Percentiles rank a stretch among this genome's conserved stretches.
Evolutionary conservation across 1,140 invertebrate species (phyloP).

Genomic region (Halesus radiatus): DNA sequence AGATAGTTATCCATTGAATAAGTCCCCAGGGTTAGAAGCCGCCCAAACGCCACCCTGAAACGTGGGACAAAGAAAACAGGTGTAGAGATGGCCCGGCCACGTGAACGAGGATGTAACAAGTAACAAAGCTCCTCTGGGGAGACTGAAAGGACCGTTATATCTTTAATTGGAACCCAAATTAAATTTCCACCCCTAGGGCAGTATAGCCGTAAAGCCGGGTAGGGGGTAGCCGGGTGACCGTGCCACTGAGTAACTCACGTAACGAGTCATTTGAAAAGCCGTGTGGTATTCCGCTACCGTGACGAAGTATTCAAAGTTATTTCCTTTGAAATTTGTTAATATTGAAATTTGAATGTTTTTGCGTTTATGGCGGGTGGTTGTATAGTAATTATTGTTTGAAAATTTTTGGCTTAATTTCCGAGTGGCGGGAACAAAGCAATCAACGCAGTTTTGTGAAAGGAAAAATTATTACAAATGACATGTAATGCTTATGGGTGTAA

Average conservation of each 20-base stretch:
- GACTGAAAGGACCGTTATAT: background rate
- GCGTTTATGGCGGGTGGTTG: too few relatives aligned
- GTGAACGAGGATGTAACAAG: background rate
- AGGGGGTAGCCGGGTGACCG: too few relatives aligned
- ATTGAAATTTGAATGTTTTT: too few relatives aligned
- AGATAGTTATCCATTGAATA: constrained; percentile 10
- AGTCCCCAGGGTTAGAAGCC: background rate
- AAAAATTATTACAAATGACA: too few relatives aligned
- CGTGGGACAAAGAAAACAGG: constrained; percentile 17
- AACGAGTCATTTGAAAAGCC: background rate
- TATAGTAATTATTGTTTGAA: too few relatives aligned
- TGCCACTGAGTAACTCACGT: background rate
- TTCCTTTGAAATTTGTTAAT: too few relatives aligned
- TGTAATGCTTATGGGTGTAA: too few relatives aligned
- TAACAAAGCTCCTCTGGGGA: background rate
- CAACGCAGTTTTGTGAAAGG: too few relatives aligned
- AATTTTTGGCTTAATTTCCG: too few relatives aligned
- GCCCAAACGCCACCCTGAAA: background rate
- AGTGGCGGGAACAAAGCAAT: too few relatives aligned
- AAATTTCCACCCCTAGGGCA: constrained; percentile 26
- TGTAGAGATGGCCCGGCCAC: background rate
- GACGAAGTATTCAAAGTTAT: background rate
- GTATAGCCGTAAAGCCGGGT: too few relatives aligned
- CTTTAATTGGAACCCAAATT: constrained; percentile 27
- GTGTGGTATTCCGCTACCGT: background rate